Conservation (phyloP, 2,113 vertebrate species). For the Procavia capensis region DNA sequence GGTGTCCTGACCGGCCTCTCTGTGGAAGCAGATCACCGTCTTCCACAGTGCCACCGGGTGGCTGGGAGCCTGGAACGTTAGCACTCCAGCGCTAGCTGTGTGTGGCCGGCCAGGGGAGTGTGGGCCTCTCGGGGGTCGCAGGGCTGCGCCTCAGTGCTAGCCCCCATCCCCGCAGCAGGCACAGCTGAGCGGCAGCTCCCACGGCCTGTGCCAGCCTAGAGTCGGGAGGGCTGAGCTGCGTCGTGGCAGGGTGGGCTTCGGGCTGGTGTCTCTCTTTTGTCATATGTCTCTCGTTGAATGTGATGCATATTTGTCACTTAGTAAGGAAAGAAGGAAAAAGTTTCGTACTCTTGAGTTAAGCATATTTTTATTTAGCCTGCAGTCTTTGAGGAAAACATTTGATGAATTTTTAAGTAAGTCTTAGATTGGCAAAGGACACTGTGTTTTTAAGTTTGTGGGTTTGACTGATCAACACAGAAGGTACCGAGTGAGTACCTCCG, state of each 20-base stretch:
- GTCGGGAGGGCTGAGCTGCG: too few species aligned
- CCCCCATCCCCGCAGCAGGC: background rate
- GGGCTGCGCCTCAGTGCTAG: background rate
- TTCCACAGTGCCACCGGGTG: background rate
- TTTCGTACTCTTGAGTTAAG: background rate
- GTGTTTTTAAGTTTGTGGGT: background rate
- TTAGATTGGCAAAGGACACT: background rate
- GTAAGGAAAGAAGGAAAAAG: background rate
- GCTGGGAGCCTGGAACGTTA: too few species aligned
- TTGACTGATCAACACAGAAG: background rate
- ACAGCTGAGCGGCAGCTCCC: background rate
- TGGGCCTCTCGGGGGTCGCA: background rate
- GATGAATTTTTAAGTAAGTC: conserved; percentile 39
- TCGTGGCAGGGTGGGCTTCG: background rate
- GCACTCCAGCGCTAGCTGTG: too few species aligned
- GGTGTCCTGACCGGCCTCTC: background rate
- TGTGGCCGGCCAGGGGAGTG: background rate
- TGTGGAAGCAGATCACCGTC: background rate
- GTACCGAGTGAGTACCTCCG: background rate
- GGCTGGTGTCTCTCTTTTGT: background rate
- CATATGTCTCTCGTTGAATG: background rate
- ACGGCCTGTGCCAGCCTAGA: too few species aligned
- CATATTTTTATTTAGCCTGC: conserved; percentile 42
- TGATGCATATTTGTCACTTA: background rate
- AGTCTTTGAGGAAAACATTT: conserved; percentile 47